Percentiles rank a stretch among this genome's conserved stretches.
Conservation (phyloP, 2,113 vertebrate genomes). For the Syrrhaptes paradoxus region DNA sequence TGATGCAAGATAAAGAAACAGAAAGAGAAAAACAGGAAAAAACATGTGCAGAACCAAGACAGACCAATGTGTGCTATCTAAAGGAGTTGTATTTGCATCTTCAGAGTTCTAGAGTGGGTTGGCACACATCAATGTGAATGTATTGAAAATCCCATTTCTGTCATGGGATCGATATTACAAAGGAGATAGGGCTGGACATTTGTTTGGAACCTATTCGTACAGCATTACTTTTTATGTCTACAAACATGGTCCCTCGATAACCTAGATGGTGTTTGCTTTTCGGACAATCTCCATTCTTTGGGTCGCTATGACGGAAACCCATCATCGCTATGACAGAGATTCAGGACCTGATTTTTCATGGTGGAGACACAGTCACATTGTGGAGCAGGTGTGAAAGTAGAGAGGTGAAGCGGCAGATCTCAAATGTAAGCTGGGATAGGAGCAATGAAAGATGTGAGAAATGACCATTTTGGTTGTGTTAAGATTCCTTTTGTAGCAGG, state of each 20-base stretch:
- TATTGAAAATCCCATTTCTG: not conserved
- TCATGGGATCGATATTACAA: fast-evolving
- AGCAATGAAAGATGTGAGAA: not conserved
- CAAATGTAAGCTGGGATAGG: not conserved
- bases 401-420: not conserved
- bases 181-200: fast-evolving
- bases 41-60: not conserved
- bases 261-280: not conserved
- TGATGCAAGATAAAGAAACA: not conserved
- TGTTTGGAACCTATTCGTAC: not conserved
- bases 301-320: fast-evolving
- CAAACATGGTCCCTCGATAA: not conserved
- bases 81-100: not conserved
- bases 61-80: not conserved
- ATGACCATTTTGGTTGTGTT: not conserved
- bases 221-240: not conserved
- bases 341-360: no score
- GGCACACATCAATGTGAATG: not conserved
- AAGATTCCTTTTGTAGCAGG: not conserved
- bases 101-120: not conserved
- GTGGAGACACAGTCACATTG: fast-evolving
- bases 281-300: fast-evolving
- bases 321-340: not conserved
- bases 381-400: not conserved
- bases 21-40: not conserved